A percentile compares a stretch with the other conserved stretches of the same genome.
Conservation (phyloP, 2,888 invertebrate genomes). For the Stenchaetothrips biformis region DNA sequence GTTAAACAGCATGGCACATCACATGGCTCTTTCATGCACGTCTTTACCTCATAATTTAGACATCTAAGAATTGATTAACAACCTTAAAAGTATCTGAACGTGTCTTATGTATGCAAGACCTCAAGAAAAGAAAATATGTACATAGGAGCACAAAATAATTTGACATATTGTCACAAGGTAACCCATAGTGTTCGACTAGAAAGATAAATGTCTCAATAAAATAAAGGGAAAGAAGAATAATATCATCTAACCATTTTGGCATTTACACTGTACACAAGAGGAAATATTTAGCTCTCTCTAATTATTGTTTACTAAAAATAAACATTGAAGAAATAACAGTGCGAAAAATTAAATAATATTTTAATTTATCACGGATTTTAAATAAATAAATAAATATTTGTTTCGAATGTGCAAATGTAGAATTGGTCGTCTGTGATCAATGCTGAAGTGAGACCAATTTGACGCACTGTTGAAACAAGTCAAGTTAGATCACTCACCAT, state of each 20-base stretch:
- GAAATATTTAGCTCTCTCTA: neutral
- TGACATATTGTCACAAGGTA: constrained; percentile 23
- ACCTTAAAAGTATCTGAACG: neutral
- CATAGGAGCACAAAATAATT: constrained; percentile 19
- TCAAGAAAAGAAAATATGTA: neutral
- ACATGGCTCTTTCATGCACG: neutral
- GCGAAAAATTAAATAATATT: constrained; percentile 16
- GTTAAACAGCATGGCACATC: constrained; percentile 17
- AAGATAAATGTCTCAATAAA: constrained; percentile 13
- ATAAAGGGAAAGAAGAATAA: constrained; percentile 18
- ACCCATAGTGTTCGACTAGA: constrained; percentile 21
- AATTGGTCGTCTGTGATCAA: constrained; percentile 1
- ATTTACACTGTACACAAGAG: neutral
- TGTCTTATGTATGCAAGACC: neutral
- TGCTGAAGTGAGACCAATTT: neutral
- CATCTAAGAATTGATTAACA: constrained; percentile 2
- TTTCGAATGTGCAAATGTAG: neutral
- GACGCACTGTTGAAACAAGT: neutral
- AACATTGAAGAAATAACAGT: constrained; percentile 16
- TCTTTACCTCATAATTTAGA: neutral
- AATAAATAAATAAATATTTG: constrained; percentile 24
- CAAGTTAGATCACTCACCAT: neutral
- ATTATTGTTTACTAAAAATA: constrained; percentile 2
- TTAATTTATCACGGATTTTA: constrained; percentile 1
- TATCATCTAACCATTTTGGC: constrained; percentile 6